Conservation (phyloP, 2,888 invertebrate species). For the Allophyes oxyacanthae region DNA sequence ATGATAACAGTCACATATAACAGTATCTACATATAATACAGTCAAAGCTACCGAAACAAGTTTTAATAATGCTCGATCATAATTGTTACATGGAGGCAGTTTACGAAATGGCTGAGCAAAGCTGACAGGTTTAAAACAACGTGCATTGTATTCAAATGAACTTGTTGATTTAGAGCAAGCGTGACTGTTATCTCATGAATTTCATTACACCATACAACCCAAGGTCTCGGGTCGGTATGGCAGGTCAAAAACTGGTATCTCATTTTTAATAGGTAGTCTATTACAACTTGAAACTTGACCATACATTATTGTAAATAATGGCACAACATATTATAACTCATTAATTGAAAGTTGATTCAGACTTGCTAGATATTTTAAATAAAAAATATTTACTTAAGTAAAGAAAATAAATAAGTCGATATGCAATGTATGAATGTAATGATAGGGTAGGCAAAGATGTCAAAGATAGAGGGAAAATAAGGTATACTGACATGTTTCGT, state of each 20-base stretch:
- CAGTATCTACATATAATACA: conserved; percentile 34
- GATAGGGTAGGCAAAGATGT: no score
- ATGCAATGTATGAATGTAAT: no score
- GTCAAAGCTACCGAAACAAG: conserved; percentile 53
- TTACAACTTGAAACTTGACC: conserved; percentile 12
- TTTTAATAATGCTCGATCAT: conserved; percentile 29
- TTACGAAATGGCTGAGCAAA: conserved; percentile 38
- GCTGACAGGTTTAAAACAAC: conserved; percentile 66
- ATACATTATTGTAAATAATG: conserved; percentile 21
- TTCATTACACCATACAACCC: conserved; percentile 55
- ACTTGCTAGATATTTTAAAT: no score
- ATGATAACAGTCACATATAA: conserved; percentile 28
- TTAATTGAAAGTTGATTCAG: no score
- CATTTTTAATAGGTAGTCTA: conserved; percentile 7
- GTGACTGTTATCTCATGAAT: conserved; percentile 65
- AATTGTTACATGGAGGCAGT: conserved; percentile 42
- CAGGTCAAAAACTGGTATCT: conserved; percentile 31
- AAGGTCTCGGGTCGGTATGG: conserved; percentile 36
- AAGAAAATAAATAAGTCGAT: no score
- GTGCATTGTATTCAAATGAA: conserved; percentile 80
- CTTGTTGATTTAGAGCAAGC: conserved; percentile 69
- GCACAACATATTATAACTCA: no score
- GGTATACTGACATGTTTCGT: no score
- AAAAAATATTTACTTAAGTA: no score
- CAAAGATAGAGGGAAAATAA: no score